Conservation (phyloP, 2,888 invertebrate genomes). For the Belgica antarctica region DNA sequence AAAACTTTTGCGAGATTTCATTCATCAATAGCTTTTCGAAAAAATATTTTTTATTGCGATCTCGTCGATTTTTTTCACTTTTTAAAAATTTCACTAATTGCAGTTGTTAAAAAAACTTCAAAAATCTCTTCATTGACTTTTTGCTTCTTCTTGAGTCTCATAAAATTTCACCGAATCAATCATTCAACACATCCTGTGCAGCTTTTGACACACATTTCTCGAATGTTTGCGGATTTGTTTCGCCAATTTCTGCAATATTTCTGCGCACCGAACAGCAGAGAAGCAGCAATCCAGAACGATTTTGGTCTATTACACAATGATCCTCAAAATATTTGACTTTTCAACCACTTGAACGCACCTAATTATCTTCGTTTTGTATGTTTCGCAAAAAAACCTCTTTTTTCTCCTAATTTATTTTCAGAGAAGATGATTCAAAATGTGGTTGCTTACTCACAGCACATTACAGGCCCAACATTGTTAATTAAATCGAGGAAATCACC, state of each 20-base stretch:
- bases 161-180: not conserved
- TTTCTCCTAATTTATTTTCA: not conserved
- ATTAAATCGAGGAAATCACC: slow-evolving; percentile 22
- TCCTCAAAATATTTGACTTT: not conserved
- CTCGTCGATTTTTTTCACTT: not conserved
- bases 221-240: no score
- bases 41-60: not conserved
- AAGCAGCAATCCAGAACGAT: not conserved
- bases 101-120: not conserved
- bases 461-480: slow-evolving; percentile 2
- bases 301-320: slow-evolving; percentile 32
- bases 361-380: not conserved
- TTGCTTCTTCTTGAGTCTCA: not conserved
- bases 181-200: not conserved
- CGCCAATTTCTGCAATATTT: not conserved
- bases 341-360: slow-evolving; percentile 2
- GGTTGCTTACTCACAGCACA: not conserved
- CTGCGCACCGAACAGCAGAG: slow-evolving; percentile 17
- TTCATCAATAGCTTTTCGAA: slow-evolving; percentile 1
- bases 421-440: slow-evolving; percentile 2
- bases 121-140: no score
- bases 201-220: not conserved
- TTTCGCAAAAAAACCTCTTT: not conserved
- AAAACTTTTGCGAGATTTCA: not conserved
- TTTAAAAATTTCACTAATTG: not conserved